A percentile compares a stretch with the other conserved stretches of the same genome.
These are phyloP conservation scores for Phocoena phocoena DNA, from an alignment of 2,113 vertebrate genomes.

Conservation along the genomic window DNA sequence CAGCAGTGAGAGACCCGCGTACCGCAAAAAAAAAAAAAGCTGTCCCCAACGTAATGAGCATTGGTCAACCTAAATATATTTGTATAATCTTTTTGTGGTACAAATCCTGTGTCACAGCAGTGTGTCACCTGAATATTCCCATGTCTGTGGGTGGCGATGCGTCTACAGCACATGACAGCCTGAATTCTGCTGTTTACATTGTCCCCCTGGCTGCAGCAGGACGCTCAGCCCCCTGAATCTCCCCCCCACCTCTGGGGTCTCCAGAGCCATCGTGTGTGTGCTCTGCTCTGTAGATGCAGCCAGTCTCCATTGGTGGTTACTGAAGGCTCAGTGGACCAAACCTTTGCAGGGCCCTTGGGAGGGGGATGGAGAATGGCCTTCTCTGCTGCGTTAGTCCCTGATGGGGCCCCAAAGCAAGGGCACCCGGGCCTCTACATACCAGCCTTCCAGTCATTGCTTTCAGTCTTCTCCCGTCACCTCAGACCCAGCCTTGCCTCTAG, in stretches of 20 bases:
- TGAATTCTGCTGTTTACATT: not conserved
- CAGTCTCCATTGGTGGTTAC: not conserved
- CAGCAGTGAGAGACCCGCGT: no score
- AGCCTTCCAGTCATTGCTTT: not conserved
- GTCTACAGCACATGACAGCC: not conserved
- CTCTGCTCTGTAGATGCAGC: not conserved
- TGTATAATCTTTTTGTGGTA: not conserved
- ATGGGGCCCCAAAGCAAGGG: not conserved
- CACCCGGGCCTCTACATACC: accelerated
- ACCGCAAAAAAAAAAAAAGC: not conserved
- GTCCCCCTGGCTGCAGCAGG: not conserved
- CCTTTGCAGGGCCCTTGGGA: not conserved
- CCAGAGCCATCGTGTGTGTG: accelerated
- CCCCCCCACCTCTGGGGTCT: not conserved
- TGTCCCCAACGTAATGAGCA: not conserved
- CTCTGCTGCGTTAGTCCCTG: not conserved
- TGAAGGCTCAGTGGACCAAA: not conserved
- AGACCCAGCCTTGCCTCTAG: not conserved
- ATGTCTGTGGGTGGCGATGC: not conserved
- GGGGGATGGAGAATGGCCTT: not conserved
- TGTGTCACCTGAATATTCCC: not conserved
- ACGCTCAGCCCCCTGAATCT: no score
- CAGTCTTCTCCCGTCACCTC: not conserved
- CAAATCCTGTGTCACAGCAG: not conserved
- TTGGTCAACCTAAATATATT: not conserved